These are phyloP conservation scores for Porites rus DNA, from an alignment of 92 coral and sea anemone genomes.

Conservation along the genomic window DNA sequence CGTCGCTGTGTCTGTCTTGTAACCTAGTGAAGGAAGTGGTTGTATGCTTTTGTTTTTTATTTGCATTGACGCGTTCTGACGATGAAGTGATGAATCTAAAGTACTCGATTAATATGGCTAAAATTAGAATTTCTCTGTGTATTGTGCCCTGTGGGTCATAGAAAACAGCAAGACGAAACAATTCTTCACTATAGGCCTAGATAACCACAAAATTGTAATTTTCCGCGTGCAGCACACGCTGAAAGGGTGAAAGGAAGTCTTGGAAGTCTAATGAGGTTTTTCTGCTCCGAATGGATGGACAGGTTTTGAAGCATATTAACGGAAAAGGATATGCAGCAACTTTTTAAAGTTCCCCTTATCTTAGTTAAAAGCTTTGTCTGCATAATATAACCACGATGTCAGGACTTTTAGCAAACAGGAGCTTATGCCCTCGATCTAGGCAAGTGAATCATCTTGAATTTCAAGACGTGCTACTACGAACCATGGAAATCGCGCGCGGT, in stretches of 20 bases:
- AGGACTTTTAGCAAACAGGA: too few relatives aligned
- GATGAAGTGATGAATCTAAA: not conserved
- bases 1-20: not conserved
- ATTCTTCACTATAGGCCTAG: conserved; percentile 6
- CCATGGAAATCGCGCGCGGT: not conserved
- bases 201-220: conserved; percentile 9
- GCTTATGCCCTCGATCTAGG: too few relatives aligned
- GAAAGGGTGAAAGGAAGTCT: not conserved
- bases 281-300: too few relatives aligned
- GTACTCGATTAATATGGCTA: conserved; percentile 3
- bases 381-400: too few relatives aligned
- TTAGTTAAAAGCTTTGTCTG: too few relatives aligned
- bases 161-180: conserved; percentile 15
- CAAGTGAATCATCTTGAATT: not conserved
- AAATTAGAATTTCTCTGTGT: conserved; percentile 32
- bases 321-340: too few relatives aligned
- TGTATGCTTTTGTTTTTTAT: not conserved
- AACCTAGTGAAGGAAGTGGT: not conserved
- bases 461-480: too few relatives aligned
- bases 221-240: not conserved
- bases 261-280: not conserved
- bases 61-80: too few relatives aligned
- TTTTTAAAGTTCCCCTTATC: too few relatives aligned
- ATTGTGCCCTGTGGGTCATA: conserved; percentile 41
- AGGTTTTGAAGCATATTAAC: too few relatives aligned